Percentiles rank a stretch among this genome's conserved stretches.
Evolutionary conservation across 2,113 vertebrate genomes (phyloP).

Genomic region (Cephalophus harveyi): DNA sequence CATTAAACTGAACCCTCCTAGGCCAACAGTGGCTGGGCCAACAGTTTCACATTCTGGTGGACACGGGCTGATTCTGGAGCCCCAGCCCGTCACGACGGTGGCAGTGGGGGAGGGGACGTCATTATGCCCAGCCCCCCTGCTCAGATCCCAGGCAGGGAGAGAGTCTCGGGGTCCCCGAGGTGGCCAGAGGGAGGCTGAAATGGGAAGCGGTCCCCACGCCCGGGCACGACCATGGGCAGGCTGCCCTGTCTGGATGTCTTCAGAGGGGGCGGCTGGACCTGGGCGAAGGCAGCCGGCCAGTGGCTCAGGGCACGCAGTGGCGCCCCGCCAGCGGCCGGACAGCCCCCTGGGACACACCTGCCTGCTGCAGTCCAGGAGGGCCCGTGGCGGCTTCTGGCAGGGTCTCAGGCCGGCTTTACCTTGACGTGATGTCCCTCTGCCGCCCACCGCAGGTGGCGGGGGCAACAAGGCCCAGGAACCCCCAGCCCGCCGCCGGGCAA

Average conservation of each 20-base stretch:
- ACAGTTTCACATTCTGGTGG: background rate
- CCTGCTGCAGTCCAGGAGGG: background rate
- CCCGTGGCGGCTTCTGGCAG: accelerated
- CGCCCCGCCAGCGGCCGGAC: accelerated
- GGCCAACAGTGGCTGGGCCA: background rate
- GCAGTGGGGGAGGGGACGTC: accelerated
- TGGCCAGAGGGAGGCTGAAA: background rate
- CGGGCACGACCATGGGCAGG: accelerated
- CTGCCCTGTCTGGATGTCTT: too few relatives aligned
- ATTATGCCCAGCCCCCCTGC: accelerated
- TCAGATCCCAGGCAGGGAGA: too few relatives aligned
- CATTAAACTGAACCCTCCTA: accelerated
- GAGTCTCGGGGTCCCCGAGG: accelerated
- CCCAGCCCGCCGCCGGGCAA: accelerated
- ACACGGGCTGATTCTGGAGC: background rate
- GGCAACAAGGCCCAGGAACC: background rate
- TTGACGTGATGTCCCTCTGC: accelerated
- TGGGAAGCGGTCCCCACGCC: background rate
- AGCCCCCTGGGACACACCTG: accelerated
- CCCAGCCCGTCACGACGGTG: accelerated
- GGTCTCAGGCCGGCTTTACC: background rate
- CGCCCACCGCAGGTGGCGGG: accelerated
- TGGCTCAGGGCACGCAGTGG: accelerated
- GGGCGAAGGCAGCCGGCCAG: accelerated
- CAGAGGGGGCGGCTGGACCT: background rate